Conservation (phyloP, 2,113 vertebrate species). For the Brachypodius melanocephalos region DNA sequence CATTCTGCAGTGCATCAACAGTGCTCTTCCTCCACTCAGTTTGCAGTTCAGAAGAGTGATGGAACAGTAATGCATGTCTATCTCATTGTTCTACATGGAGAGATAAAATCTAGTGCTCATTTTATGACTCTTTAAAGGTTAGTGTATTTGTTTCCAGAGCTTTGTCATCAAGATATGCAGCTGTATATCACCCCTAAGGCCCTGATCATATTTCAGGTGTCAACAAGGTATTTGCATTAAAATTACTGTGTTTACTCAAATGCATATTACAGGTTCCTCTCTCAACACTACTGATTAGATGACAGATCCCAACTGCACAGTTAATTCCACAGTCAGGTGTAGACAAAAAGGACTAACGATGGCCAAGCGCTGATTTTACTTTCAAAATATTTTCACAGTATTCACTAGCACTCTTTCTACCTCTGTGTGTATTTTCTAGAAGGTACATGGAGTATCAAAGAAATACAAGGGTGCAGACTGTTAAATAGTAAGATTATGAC, state of each 20-base stretch:
- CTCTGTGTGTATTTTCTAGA: not conserved
- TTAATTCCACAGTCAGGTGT: not conserved
- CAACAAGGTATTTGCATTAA: not conserved
- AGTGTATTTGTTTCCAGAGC: not conserved
- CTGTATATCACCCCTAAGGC: not conserved
- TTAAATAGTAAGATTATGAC: not conserved
- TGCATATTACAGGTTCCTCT: not conserved
- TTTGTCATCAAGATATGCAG: not conserved
- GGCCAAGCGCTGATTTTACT: not conserved
- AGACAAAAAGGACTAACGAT: not conserved
- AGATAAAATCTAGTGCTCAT: not conserved
- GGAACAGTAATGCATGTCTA: constrained; percentile 16
- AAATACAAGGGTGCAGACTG: not conserved
- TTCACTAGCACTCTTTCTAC: not conserved
- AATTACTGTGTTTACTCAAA: not conserved
- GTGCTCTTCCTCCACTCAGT: constrained; percentile 1
- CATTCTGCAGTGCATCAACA: constrained; percentile 49
- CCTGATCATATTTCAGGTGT: not conserved
- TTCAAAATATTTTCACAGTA: not conserved
- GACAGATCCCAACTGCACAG: not conserved
- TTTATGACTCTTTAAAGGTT: not conserved
- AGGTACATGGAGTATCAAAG: not conserved
- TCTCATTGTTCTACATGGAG: not conserved
- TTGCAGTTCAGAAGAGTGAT: constrained; percentile 13
- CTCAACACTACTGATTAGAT: not conserved